Evolutionary conservation across 2,888 invertebrate species (phyloP).

Genomic region (Lycophotia porphyrea): DNA sequence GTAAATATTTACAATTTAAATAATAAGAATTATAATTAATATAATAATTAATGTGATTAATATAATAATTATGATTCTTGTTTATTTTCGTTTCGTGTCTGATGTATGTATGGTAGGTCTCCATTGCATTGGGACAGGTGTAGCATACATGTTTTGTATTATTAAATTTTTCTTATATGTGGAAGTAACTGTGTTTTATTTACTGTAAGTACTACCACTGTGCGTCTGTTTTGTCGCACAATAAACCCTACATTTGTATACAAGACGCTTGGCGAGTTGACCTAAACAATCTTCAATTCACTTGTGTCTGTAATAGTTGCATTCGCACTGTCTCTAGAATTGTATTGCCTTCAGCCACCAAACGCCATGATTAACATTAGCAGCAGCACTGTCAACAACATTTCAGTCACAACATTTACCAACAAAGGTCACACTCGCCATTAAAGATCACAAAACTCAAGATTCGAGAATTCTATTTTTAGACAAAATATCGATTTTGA

Average conservation of each 20-base stretch:
- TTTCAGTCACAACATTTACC: background rate
- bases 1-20: slow-evolving; percentile 77
- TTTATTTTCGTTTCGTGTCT: slow-evolving; percentile 69
- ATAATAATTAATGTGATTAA: slow-evolving; percentile 49
- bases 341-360: background rate
- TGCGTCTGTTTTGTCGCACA: background rate
- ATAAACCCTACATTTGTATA: background rate
- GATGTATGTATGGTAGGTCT: slow-evolving; percentile 70
- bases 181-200: slow-evolving; percentile 73
- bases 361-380: background rate
- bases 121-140: slow-evolving; percentile 67
- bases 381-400: background rate
- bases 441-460: rapidly evolving
- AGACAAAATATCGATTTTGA: slow-evolving; percentile 22
- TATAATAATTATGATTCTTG: slow-evolving; percentile 56
- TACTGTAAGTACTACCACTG: background rate
- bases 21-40: slow-evolving; percentile 63
- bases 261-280: background rate
- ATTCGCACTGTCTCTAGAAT: background rate
- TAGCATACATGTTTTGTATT: slow-evolving; percentile 87
- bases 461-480: background rate
- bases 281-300: too few species aligned
- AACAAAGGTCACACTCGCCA: too few species aligned
- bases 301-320: background rate
- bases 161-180: slow-evolving; percentile 89